Percentiles rank a stretch among this genome's conserved stretches.
Conservation (phyloP, 2,113 vertebrate genomes). For the Castor canadensis region DNA sequence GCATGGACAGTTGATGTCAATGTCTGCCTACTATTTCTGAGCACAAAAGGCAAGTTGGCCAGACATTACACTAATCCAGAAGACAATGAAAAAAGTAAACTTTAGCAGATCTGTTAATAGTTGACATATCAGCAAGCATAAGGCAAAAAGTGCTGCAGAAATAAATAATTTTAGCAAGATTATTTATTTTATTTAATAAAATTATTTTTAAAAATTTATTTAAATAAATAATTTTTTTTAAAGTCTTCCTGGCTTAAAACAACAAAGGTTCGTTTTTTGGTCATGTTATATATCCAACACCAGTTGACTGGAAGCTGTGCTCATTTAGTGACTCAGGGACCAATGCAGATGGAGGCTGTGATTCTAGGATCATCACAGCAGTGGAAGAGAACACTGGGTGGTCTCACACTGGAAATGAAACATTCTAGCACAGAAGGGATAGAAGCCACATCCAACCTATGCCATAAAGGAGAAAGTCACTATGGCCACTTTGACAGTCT, state of each 20-base stretch:
- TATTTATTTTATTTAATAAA: no score
- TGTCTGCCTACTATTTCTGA: not conserved
- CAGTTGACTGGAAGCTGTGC: not conserved
- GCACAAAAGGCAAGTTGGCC: not conserved
- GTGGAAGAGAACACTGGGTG: not conserved
- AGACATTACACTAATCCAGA: not conserved
- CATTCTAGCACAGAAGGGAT: not conserved
- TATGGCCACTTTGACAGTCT: not conserved
- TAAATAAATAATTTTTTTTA: no score
- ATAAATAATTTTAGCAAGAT: no score
- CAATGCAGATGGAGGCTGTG: not conserved
- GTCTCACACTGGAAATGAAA: not conserved
- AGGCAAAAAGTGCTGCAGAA: not conserved
- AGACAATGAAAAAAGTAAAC: not conserved
- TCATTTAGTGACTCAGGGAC: not conserved
- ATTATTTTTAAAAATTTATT: no score
- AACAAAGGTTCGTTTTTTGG: not conserved
- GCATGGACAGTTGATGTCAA: not conserved
- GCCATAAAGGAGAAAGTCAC: not conserved
- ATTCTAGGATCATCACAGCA: not conserved
- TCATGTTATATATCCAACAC: not conserved
- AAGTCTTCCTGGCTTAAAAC: slow-evolving; percentile 18
- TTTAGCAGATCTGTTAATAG: not conserved
- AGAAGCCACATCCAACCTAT: not conserved
- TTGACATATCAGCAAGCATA: not conserved